Evolutionary conservation across 2,888 invertebrate genomes (phyloP).

Genomic region (Nebria brevicollis): DNA sequence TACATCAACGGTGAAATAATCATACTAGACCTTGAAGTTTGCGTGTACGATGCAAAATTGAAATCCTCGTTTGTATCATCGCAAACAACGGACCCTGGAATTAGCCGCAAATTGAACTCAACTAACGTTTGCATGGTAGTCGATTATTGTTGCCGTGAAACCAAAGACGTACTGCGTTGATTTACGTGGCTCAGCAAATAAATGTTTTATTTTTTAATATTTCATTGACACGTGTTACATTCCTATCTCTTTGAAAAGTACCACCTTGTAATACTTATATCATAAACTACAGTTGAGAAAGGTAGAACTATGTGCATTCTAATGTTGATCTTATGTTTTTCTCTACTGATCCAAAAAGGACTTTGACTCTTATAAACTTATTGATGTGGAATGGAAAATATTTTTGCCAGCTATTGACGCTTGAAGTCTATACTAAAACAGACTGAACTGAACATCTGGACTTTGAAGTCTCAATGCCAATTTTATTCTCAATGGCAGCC

Average conservation of each 20-base stretch:
- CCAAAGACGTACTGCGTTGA: conserved; percentile 8
- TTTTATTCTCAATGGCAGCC: no score
- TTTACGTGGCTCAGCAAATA: neutral
- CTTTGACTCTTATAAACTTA: no score
- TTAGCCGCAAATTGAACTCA: conserved; percentile 44
- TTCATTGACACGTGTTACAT: neutral
- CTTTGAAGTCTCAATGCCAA: no score
- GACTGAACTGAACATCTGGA: no score
- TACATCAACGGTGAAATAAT: conserved; percentile 4
- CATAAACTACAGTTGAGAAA: neutral
- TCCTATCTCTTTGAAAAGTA: neutral
- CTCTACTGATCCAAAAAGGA: no score
- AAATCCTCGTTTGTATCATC: conserved; percentile 19
- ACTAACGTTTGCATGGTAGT: conserved; percentile 24
- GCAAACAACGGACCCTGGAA: conserved; percentile 29
- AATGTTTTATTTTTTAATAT: neutral
- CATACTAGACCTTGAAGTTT: neutral
- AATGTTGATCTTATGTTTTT: neutral
- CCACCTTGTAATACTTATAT: neutral
- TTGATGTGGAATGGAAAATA: no score
- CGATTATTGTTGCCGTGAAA: conserved; percentile 36
- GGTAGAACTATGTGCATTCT: neutral
- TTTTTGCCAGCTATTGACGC: no score
- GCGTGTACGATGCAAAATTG: conserved; percentile 19
- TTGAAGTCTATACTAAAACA: no score